Evolutionary conservation across 1,140 invertebrate species (phyloP), one percentile per base, ranked within the genome.

Genomic region (Orchesella cincta): DNA sequence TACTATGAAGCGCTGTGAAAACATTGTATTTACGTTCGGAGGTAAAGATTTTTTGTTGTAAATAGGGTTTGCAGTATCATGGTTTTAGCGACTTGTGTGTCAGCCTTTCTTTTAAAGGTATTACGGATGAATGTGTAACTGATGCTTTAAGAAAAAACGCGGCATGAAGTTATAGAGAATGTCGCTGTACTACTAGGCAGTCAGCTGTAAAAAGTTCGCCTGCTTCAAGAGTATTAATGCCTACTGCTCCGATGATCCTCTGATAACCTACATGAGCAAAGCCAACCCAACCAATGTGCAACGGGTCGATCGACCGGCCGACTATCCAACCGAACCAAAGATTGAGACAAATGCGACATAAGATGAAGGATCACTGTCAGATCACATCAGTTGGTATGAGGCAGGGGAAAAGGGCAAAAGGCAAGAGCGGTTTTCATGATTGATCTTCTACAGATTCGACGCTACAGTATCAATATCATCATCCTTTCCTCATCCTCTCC

Each of bases 301-400:
- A 67, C 62, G 62, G 62, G 62, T 67, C 62, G 62, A 67, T 67
- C 23, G 62, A 67, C 62, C 62, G 62, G 33, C 52, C 52, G 23
- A 57, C 52, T 29, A 23, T 31, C 62, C 62, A 67, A 31, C 26
- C 62, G 20, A 67, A 67, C 62, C 62, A 29, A 67, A 23, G 23
- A 67, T 29, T 67, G 62, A 67, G 62, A 67, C 62, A 67, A 67
- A 67, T 29, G 62, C 62, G 62, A 67, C 62, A 67, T 67, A 67
- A 67, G 62, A 67, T 67, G 62, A 67, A 67, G 62, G 62, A 67
- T 67, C 62, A 67, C 62, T 67, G 62, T 67, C 62, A 67, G 62
- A 67, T 67, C 62, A 67, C 62, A 67, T 67, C 54, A 57, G 54
- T 23, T 67, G 33, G 31, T 67, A 67, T 67, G 33, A 67, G 33